Evolutionary conservation across 2,113 vertebrate species (phyloP).

Genomic region (Elaphurus davidianus): DNA sequence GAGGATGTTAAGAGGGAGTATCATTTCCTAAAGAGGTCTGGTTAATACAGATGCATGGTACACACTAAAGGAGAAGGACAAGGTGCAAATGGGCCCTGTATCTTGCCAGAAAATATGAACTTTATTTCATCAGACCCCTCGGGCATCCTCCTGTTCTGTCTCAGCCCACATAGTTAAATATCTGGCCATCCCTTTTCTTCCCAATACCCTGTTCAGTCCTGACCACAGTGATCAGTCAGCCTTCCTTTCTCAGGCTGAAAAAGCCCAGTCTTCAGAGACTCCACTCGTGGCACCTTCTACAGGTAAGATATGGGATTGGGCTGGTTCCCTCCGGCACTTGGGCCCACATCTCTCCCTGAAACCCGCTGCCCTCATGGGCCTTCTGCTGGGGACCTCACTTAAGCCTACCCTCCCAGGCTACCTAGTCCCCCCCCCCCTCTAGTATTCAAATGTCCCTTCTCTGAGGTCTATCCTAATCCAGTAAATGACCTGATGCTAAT

Average conservation of each 20-base stretch:
- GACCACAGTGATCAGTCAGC: neutral
- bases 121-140: neutral
- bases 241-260: neutral
- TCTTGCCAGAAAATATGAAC: neutral
- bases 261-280: neutral
- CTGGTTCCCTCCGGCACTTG: neutral
- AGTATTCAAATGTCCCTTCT: neutral
- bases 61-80: neutral
- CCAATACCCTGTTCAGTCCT: neutral
- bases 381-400: neutral
- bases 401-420: too few relatives aligned
- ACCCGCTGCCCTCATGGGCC: too few relatives aligned
- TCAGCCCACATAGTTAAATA: neutral
- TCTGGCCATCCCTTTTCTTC: neutral
- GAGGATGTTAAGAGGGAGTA: neutral
- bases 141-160: neutral
- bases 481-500: conserved; percentile 32
- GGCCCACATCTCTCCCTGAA: neutral
- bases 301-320: neutral
- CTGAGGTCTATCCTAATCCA: neutral
- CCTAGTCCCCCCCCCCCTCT: neutral
- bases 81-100: neutral
- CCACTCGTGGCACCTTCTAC: neutral
- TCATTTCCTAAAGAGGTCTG: neutral
- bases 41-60: neutral